A percentile compares a stretch with the other conserved stretches of the same genome.
Evolutionary conservation across 2,888 invertebrate species (phyloP).

Genomic region (Escarpia spicata): DNA sequence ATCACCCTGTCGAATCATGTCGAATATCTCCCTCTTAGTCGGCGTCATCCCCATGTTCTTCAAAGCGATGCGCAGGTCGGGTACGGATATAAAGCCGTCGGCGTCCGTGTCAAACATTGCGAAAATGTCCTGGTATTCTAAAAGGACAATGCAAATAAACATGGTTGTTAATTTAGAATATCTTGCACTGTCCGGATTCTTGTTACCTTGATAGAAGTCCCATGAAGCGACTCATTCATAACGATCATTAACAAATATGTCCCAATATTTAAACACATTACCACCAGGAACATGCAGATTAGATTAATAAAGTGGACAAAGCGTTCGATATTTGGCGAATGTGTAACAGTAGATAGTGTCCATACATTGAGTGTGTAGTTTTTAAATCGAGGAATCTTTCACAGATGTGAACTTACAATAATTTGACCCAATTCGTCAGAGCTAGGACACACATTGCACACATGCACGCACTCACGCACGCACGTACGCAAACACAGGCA

Average conservation of each 20-base stretch:
- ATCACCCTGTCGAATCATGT: constrained; percentile 54
- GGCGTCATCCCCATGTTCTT: constrained; percentile 57
- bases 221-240: not conserved
- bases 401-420: too few relatives aligned
- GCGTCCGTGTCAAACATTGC: constrained; percentile 57
- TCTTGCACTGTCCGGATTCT: too few relatives aligned
- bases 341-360: too few relatives aligned
- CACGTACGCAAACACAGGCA: not conserved
- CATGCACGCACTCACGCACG: not conserved
- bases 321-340: too few relatives aligned
- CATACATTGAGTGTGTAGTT: too few relatives aligned
- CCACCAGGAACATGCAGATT: too few relatives aligned
- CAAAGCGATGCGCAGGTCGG: constrained; percentile 58
- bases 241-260: too few relatives aligned
- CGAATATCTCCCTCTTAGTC: constrained; percentile 52
- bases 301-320: too few relatives aligned
- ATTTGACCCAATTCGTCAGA: too few relatives aligned
- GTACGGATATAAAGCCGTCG: constrained; percentile 57
- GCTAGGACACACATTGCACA: not conserved
- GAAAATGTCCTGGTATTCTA: constrained; percentile 58
- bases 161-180: not conserved
- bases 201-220: not conserved
- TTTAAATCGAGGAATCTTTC: too few relatives aligned
- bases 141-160: constrained; percentile 28
- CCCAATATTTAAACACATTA: too few relatives aligned